Evolutionary conservation across 2,113 vertebrate species (phyloP).

Genomic region (Polypterus bichir): DNA sequence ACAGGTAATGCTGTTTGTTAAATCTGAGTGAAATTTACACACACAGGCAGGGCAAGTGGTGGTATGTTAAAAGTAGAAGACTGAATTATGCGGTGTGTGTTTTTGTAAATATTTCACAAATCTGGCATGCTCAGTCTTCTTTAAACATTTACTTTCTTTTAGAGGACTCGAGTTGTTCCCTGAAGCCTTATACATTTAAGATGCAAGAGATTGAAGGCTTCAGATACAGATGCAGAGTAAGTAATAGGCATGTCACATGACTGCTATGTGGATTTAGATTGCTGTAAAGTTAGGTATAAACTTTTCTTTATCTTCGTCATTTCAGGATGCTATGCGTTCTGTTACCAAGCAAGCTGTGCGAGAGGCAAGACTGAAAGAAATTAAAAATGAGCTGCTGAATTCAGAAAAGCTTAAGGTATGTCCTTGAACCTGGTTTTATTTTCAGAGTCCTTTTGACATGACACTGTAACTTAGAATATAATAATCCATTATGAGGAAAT

Average conservation of each 20-base stretch:
- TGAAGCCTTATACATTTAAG: slow-evolving; percentile 68
- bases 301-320: neutral
- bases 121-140: neutral
- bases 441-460: too few relatives aligned
- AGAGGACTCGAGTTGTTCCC: slow-evolving; percentile 41
- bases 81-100: neutral
- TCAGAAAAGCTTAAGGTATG: slow-evolving; percentile 82
- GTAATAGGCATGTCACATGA: slow-evolving; percentile 15
- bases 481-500: too few relatives aligned
- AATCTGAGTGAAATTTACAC: too few relatives aligned
- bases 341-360: slow-evolving; percentile 83
- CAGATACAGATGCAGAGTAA: slow-evolving; percentile 77
- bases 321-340: slow-evolving; percentile 80
- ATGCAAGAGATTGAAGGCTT: slow-evolving; percentile 80
- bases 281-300: neutral
- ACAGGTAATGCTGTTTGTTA: slow-evolving; percentile 42
- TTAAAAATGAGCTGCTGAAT: slow-evolving; percentile 84
- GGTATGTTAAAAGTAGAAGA: neutral
- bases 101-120: too few relatives aligned
- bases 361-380: slow-evolving; percentile 80
- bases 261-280: neutral
- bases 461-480: too few relatives aligned
- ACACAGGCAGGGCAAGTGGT: too few relatives aligned
- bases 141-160: slow-evolving; percentile 2
- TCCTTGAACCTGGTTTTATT: too few relatives aligned